Evolutionary conservation across 2,113 vertebrate genomes (phyloP), one percentile per base, ranked within the genome.

Genomic region (Rostratula benghalensis): DNA sequence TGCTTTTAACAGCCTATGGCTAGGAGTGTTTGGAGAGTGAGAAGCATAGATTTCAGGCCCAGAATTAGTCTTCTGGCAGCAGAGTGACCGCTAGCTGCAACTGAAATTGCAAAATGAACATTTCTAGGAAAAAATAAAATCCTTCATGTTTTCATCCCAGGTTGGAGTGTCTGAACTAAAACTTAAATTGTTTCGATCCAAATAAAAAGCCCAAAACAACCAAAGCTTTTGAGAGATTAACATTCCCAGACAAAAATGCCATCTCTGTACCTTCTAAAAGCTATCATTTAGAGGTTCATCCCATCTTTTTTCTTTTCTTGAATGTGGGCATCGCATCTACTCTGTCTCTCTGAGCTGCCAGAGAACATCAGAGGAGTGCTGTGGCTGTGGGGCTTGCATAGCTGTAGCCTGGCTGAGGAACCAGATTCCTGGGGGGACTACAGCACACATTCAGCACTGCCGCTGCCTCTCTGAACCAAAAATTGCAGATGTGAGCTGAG

Each of bases 1-100:
- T 92, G 10, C 80, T 88, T 77, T 51, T 51, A 39, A 69, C 30
- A 64, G 53, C 20, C 43, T 4, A 56, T 30, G 56, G 77, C 53
- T 56, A 37, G 54, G 81, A 83, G 93, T 53, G 89, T 77, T 81
- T 57, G 83, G 24, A 93, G 93, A 95, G 92, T 54, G 87, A 84
- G 64, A 91, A 93, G 68, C 35, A 33, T 28, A 45, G 56, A 81
- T 74, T 89, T 96, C 27, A 31, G 83, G 83, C 76, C 68, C 31
- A 37, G 77, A 86, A 83, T 83, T 57, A 24, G 7, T 54, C 31
- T 87, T 82, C 76, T 94, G 91, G 95, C 77, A 94, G n/a, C 37
- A 3, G 15, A 48, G 19, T 48, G 67, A 57, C 75, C 30, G 31
- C 56, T 24, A n/a, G 74, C 35, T 84, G 57, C 45, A 15, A 6